These are phyloP conservation scores for Tragelaphus imberbis DNA, from an alignment of 2,113 vertebrate genomes.

Conservation along the genomic window DNA sequence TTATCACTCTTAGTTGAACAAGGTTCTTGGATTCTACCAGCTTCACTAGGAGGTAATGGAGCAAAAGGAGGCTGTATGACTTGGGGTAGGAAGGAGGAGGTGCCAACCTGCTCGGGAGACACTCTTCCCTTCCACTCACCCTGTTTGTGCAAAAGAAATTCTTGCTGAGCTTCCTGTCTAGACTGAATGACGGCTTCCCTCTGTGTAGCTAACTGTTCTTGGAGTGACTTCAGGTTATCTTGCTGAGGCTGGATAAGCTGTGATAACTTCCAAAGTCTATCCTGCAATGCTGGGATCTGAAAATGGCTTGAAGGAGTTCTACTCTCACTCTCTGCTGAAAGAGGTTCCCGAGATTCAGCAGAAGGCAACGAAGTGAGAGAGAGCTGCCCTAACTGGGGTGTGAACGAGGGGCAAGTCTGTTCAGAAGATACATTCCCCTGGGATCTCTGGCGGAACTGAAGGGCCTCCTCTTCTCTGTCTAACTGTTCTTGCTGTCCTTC, in stretches of 20 bases:
- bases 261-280: constrained; percentile 55
- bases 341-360: neutral
- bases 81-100: neutral
- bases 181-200: constrained; percentile 73
- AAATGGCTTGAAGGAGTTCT: neutral
- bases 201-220: constrained; percentile 74
- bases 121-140: constrained; percentile 64
- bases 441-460: neutral
- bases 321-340: neutral
- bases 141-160: constrained; percentile 68
- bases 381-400: neutral
- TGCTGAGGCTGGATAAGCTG: constrained; percentile 76
- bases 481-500: neutral
- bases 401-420: neutral
- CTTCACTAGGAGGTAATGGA: constrained; percentile 3
- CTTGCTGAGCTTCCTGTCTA: constrained; percentile 75
- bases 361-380: neutral
- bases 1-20: neutral
- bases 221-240: constrained; percentile 77
- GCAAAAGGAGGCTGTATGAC: neutral
- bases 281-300: constrained; percentile 42
- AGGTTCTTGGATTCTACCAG: constrained; percentile 20
- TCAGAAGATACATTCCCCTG: neutral
- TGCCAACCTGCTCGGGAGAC: neutral
- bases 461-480: neutral